Percentiles rank a stretch among this genome's conserved stretches.
Evolutionary conservation across 2,113 vertebrate species (phyloP).

Genomic region (Poicephalus gulielmi): DNA sequence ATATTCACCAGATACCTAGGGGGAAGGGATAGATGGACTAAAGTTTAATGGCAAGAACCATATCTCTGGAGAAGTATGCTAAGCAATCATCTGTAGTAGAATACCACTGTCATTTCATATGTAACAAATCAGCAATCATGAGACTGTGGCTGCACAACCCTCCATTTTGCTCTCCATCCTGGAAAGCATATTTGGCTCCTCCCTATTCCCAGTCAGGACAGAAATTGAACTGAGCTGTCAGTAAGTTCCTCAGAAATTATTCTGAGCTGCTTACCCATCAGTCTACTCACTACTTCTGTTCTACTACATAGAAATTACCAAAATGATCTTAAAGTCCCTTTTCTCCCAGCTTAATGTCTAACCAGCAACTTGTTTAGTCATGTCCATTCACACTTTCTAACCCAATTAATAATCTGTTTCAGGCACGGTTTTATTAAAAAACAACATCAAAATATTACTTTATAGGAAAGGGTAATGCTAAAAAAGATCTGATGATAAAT

Average conservation of each 20-base stretch:
- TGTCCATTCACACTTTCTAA: neutral
- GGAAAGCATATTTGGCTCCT: neutral
- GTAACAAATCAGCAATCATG: neutral
- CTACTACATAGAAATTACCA: neutral
- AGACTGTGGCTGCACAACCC: neutral
- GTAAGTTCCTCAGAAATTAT: neutral
- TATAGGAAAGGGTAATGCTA: neutral
- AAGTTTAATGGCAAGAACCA: neutral
- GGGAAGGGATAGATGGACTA: accelerated
- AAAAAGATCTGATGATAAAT: neutral
- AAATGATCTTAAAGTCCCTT: neutral
- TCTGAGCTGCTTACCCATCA: neutral
- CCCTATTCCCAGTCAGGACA: neutral
- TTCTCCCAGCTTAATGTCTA: neutral
- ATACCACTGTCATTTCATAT: accelerated
- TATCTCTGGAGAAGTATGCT: neutral
- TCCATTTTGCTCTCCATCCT: neutral
- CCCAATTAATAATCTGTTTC: neutral
- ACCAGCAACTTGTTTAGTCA: neutral
- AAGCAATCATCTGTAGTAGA: neutral
- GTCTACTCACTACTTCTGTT: neutral
- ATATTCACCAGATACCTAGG: neutral
- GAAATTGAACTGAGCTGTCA: neutral
- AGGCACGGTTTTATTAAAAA: neutral
- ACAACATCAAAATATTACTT: neutral